Base-by-base conservation (phyloP, 1,140 invertebrate genomes). In the Phocides pigmalion region DNA sequence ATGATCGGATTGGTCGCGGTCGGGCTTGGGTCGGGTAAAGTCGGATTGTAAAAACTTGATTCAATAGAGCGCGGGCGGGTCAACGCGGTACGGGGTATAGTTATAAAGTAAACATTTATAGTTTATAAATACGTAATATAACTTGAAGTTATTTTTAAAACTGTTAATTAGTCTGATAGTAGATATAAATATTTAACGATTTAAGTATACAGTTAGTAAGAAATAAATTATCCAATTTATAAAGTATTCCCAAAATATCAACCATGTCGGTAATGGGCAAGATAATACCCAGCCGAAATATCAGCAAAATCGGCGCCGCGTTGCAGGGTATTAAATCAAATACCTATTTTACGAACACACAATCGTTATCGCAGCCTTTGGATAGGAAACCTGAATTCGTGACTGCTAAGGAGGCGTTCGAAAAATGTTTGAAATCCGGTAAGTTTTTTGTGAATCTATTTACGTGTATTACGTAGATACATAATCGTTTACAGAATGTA, bases 341-440 rank as follows among this genome's bases (percentile, higher is more conserved):
- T 69, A 86, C 77, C 66, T 93, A 91, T 72, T 93, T 92, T 70
- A 93, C 93, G 14, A 93, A 93, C 53, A 89, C 92, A 12, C 88
- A 91, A 62, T 92, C 92, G 62, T 72, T 93, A 61, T 91, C 93
- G 6, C 93, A 94, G 80, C 93, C 93, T 47, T 77, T 93, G 59
- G 80, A 87, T 25, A 77, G 92, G 11, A 88, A 91, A 56, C 93
- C 93, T 1, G 89, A 92, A 71, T 87, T 81, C 71, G 73, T 93
- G 2, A 82, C 81, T n/a, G 84, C 91, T 6, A 89, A 92, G 39
- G 84, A 93, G 64, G 93, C 92, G 1, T 91, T 92, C 49, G 87
- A 93, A 11, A 84, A 84, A 87, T 92, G 87, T 69, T 85, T 94
- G 25, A 92, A 94, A 81, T 93, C 93, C 19, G 92, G 93, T 93